phyloP scores from a whole-genome alignment of 2,888 invertebrate genomes.

The Mallateleia sp. region DNA sequence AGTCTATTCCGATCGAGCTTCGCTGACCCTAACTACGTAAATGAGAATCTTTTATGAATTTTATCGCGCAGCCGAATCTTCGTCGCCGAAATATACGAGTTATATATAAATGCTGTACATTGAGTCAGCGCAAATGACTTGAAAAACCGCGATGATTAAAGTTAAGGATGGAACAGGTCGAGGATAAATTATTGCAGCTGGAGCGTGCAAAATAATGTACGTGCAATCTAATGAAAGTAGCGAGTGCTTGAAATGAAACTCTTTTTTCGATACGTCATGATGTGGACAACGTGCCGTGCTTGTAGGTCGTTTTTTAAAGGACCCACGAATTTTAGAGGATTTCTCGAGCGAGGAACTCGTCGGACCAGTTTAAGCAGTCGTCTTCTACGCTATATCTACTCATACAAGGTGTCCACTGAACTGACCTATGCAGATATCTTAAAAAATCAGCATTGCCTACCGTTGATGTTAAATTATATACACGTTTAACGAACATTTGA shows the following conservation, averaged over 20 bases:
- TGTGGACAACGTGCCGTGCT: conserved; percentile 68
- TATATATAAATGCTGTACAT: background rate
- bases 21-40: background rate
- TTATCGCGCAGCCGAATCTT: conserved; percentile 17
- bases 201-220: conserved; percentile 43
- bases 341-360: conserved; percentile 75
- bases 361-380: conserved; percentile 75
- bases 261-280: conserved; percentile 70
- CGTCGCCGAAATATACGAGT: conserved; percentile 10
- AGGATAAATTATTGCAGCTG: conserved; percentile 20
- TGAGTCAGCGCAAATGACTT: background rate
- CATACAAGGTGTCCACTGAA: conserved; percentile 77
- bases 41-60: conserved; percentile 11
- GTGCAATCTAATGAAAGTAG: conserved; percentile 68
- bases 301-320: conserved; percentile 76
- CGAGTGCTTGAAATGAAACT: conserved; percentile 60
- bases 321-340: conserved; percentile 76
- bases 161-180: background rate
- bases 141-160: conserved; percentile 3
- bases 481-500: background rate
- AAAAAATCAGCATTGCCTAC: conserved; percentile 68
- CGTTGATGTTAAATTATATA: conserved; percentile 46
- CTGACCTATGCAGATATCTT: conserved; percentile 76
- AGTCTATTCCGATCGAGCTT: background rate
- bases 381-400: conserved; percentile 74